phyloP scores from a whole-genome alignment of 1,140 invertebrate genomes.

The Drosophila kurseongensis region DNA sequence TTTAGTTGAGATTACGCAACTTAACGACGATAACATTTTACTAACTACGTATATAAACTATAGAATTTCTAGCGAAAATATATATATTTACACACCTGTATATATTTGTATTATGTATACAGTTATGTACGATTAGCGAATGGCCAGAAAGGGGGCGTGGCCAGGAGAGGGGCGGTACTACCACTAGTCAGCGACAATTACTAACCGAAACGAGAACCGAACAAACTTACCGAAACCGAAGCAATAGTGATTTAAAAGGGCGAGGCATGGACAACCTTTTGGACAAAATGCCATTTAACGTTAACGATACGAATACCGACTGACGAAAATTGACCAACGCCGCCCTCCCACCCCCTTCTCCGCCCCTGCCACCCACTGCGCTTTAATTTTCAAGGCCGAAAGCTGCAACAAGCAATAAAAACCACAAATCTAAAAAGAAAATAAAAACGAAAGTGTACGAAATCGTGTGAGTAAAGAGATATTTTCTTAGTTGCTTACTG shows the following conservation, averaged over 20 bases:
- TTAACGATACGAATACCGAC: slow-evolving; percentile 3
- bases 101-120: slow-evolving; percentile 43
- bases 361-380: slow-evolving; percentile 32
- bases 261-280: not conserved
- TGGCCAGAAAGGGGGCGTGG: slow-evolving; percentile 22
- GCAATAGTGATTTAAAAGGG: not conserved
- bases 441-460: not conserved
- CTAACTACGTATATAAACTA: slow-evolving; percentile 47
- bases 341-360: slow-evolving; percentile 28
- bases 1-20: slow-evolving; percentile 76
- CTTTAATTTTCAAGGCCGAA: slow-evolving; percentile 26
- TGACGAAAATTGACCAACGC: slow-evolving; percentile 23
- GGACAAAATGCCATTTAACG: slow-evolving; percentile 1
- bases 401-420: slow-evolving; percentile 24
- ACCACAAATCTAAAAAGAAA: slow-evolving; percentile 8
- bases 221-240: not conserved
- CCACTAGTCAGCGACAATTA: slow-evolving; percentile 15
- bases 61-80: slow-evolving; percentile 71
- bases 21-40: slow-evolving; percentile 55
- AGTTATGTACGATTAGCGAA: slow-evolving; percentile 42
- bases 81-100: slow-evolving; percentile 49
- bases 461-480: slow-evolving; percentile 8
- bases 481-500: slow-evolving; percentile 35
- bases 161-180: slow-evolving; percentile 11
- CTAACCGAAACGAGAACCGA: not conserved